A percentile compares a stretch with the other conserved stretches of the same genome.
phyloP scores from a whole-genome alignment of 2,797 vertebrate genomes.

The Rhinoraja longicauda region DNA sequence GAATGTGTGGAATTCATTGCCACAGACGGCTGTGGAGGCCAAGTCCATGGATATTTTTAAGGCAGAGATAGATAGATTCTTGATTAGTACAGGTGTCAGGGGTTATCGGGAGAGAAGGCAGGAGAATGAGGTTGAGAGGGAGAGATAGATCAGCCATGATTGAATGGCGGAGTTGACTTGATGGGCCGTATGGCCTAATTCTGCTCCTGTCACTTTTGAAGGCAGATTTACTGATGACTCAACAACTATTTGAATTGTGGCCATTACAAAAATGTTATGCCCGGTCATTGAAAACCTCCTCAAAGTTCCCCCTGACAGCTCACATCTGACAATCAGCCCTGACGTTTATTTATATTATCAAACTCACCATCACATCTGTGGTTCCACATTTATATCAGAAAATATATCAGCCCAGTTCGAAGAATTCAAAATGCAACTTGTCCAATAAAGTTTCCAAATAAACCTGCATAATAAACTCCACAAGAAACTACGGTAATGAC shows the following conservation, averaged over 20 bases:
- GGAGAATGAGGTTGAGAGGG: too few relatives aligned
- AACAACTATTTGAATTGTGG: not conserved
- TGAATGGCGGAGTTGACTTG: too few relatives aligned
- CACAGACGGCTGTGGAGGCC: too few relatives aligned
- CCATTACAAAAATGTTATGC: not conserved
- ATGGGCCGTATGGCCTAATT: too few relatives aligned
- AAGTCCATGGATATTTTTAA: too few relatives aligned
- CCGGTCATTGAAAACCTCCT: conserved; percentile 15
- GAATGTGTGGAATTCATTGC: too few relatives aligned
- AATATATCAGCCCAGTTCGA: not conserved
- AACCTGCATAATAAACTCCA: not conserved
- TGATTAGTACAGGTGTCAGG: too few relatives aligned
- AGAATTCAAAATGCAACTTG: not conserved
- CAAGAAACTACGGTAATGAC: not conserved
- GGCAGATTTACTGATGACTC: not conserved
- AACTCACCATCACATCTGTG: not conserved
- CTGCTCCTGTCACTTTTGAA: too few relatives aligned
- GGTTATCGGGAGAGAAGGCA: too few relatives aligned
- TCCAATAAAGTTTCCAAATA: not conserved
- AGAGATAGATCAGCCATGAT: too few relatives aligned
- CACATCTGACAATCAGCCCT: not conserved
- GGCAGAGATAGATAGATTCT: too few relatives aligned
- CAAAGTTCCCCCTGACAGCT: not conserved
- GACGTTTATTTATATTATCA: too few relatives aligned
- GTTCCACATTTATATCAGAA: conserved; percentile 5